phyloP scores from a whole-genome alignment of 2,888 invertebrate genomes.

The Netelia fuscicornis region DNA sequence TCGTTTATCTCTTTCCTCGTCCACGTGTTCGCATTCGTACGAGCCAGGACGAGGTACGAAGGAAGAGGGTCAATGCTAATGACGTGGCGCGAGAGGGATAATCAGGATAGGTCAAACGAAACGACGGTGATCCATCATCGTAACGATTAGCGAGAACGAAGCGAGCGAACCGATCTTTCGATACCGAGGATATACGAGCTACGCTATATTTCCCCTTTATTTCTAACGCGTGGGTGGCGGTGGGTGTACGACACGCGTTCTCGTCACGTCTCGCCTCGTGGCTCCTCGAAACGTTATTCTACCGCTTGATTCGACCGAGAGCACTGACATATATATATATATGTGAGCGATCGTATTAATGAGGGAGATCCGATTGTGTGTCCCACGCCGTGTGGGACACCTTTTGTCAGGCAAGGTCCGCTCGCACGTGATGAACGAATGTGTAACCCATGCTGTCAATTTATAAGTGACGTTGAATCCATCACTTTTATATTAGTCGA shows the following conservation, averaged over 20 bases:
- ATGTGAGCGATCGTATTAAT: slow-evolving; percentile 73
- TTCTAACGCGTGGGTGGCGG: slow-evolving; percentile 76
- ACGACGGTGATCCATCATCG: slow-evolving; percentile 78
- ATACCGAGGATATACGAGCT: not conserved
- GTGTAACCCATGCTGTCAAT: slow-evolving; percentile 49
- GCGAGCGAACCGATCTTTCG: slow-evolving; percentile 27
- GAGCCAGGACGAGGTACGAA: slow-evolving; percentile 1
- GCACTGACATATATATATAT: slow-evolving; percentile 34
- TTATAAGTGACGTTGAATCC: slow-evolving; percentile 47
- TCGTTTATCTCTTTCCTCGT: too few species aligned
- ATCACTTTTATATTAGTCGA: slow-evolving; percentile 22
- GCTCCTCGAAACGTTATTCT: slow-evolving; percentile 42
- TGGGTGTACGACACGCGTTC: slow-evolving; percentile 75
- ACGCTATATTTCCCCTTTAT: slow-evolving; percentile 63
- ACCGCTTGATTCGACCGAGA: slow-evolving; percentile 68
- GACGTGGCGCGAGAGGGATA: slow-evolving; percentile 62
- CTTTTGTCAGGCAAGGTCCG: slow-evolving; percentile 68
- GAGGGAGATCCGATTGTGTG: slow-evolving; percentile 50
- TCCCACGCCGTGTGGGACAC: slow-evolving; percentile 63
- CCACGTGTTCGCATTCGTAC: slow-evolving; percentile 22
- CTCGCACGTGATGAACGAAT: slow-evolving; percentile 10
- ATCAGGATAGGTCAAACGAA: slow-evolving; percentile 68
- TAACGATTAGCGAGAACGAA: slow-evolving; percentile 77
- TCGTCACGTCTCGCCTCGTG: slow-evolving; percentile 31
- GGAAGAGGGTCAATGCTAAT: slow-evolving; percentile 64